Evolutionary conservation across 1,140 invertebrate genomes (phyloP).

Genomic region (Cyclargus thomasi): DNA sequence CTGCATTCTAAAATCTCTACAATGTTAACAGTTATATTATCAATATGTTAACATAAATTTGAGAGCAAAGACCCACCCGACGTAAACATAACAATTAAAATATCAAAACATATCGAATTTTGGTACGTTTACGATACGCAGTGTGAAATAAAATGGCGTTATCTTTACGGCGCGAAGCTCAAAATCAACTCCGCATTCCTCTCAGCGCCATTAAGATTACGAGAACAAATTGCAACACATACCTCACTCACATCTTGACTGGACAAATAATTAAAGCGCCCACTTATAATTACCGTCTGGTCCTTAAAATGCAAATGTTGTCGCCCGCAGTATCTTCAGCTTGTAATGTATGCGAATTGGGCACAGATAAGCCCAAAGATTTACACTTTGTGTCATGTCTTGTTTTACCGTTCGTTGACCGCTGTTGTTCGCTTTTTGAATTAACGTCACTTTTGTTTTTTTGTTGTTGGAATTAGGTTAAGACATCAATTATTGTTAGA

Average conservation of each 20-base stretch:
- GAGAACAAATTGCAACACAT: constrained; percentile 60
- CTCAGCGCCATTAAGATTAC: constrained; percentile 51
- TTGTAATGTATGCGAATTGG: constrained; percentile 56
- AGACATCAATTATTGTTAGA: not conserved
- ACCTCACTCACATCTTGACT: constrained; percentile 48
- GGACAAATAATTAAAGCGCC: constrained; percentile 63
- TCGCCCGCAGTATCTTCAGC: constrained; percentile 61
- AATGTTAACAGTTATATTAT: no score
- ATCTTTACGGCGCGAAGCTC: constrained; percentile 24
- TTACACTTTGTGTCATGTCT: constrained; percentile 58
- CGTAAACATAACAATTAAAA: no score
- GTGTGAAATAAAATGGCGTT: constrained; percentile 2
- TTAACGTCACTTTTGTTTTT: constrained; percentile 1
- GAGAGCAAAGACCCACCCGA: no score
- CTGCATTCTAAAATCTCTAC: no score
- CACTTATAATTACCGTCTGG: constrained; percentile 62
- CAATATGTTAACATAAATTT: no score
- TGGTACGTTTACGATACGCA: not conserved
- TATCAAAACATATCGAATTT: not conserved
- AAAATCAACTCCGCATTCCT: constrained; percentile 31
- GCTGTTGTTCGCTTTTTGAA: constrained; percentile 21
- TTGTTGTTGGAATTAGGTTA: not conserved
- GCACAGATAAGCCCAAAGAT: constrained; percentile 63
- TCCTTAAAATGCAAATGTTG: constrained; percentile 70
- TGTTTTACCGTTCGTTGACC: constrained; percentile 59